Evolutionary conservation across 1,140 invertebrate genomes (phyloP).

Genomic region (Drosophila mayri): DNA sequence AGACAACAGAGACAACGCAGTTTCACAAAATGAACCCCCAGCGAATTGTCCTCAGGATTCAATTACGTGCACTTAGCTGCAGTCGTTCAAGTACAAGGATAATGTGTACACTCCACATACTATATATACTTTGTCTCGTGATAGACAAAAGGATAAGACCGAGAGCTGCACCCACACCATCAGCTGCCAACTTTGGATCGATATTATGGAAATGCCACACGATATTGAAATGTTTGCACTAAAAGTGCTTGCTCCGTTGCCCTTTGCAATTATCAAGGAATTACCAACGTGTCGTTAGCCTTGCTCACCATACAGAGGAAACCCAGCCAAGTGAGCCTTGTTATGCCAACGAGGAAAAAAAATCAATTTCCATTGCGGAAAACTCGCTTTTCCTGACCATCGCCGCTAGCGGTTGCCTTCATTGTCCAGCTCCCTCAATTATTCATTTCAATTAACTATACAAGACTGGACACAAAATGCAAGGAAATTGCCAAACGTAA

Average conservation of each 20-base stretch:
- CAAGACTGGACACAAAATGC: slow-evolving; percentile 31
- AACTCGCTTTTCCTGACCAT: slow-evolving; percentile 14
- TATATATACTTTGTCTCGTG: slow-evolving; percentile 16
- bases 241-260: slow-evolving; percentile 49
- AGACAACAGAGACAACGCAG: slow-evolving; percentile 28
- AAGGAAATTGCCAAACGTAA: slow-evolving; percentile 30
- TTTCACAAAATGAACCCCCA: slow-evolving; percentile 35
- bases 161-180: slow-evolving; percentile 31
- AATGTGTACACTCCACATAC: slow-evolving; percentile 47
- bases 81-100: slow-evolving; percentile 80
- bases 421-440: slow-evolving; percentile 42
- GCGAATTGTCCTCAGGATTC: slow-evolving; percentile 57
- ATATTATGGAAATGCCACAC: slow-evolving; percentile 80
- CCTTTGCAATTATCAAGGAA: slow-evolving; percentile 70
- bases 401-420: slow-evolving; percentile 24
- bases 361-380: slow-evolving; percentile 70
- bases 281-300: slow-evolving; percentile 59
- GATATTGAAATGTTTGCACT: slow-evolving; percentile 70
- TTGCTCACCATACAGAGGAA: slow-evolving; percentile 33
- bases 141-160: slow-evolving; percentile 29
- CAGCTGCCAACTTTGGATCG: slow-evolving; percentile 55
- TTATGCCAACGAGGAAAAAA: slow-evolving; percentile 37
- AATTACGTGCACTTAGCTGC: slow-evolving; percentile 77
- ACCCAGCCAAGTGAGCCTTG: slow-evolving; percentile 11
- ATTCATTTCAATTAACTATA: slow-evolving; percentile 69